Base-by-base conservation (phyloP, 1,140 invertebrate genomes). In the Euborellia annulipes region DNA sequence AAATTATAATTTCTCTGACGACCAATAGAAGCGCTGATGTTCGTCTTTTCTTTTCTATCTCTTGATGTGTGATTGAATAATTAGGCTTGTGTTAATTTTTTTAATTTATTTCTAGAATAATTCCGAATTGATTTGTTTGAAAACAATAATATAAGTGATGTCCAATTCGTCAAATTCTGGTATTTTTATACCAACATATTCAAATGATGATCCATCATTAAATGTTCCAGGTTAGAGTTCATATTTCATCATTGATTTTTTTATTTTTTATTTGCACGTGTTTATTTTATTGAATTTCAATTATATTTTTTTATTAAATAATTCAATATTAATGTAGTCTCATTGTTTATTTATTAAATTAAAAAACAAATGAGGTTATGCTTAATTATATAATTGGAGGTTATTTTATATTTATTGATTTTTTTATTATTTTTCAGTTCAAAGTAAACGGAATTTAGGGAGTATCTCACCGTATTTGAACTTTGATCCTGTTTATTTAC, bases 391-490 rank as follows among this genome's bases (percentile, higher is more conserved):
- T n/a, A 11, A 42, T n/a, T 22, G 9, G 13, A 8, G 20, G 17
- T 18, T 45, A 19, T 3, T 6, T 22, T 1, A 20, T 16, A 19
- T 6, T 16, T 3, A n/a, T 4, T 37, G 14, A n/a, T 17, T 43
- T 37, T 14, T 32, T 1, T 46, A 11, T 18, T 22, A 45, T 43
- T 51, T 60, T 53, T 9, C 44, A 67, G 63, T 62, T 22, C 54
- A 54, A 2, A 56, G 55, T 17, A 57, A 61, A 50, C 59, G 58
- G 50, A 61, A 57, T 41, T 56, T 61, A 49, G 56, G 69, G 19
- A 70, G 71, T 13, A 64, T 89, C 17, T 93, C 88, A 49, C 90
- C 90, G 3, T 95, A 93, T 62, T 69, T 95, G 51, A 93, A 91
- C 65, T 86, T 91, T 63, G 86, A 93, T 63, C 86, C 89, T 21